phyloP scores from a whole-genome alignment of 2,797 vertebrate species.

The Pseudotriccus pelzelni region DNA sequence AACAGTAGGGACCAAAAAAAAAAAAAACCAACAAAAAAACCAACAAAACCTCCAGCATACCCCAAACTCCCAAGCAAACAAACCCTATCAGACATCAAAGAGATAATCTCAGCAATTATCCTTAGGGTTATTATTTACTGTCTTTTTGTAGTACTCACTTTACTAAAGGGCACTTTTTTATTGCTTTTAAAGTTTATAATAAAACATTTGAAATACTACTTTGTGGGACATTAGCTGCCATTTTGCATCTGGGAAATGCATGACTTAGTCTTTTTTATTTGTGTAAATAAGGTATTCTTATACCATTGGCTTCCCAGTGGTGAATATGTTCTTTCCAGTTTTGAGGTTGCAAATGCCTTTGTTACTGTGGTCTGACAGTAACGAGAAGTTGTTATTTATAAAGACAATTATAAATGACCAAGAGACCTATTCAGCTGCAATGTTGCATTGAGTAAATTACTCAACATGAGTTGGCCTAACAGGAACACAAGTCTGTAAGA shows the following conservation, averaged over 20 bases:
- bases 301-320: neutral
- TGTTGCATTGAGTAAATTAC: neutral
- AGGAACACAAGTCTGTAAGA: neutral
- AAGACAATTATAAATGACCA: conserved; percentile 7
- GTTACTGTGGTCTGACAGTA: neutral
- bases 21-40: fast-evolving
- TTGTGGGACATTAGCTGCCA: neutral
- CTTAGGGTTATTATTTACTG: neutral
- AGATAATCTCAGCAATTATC: neutral
- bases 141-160: neutral
- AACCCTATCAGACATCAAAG: neutral
- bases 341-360: neutral
- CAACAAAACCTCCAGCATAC: neutral
- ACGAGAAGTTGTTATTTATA: neutral
- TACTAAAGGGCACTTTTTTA: neutral
- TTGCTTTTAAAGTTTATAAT: neutral
- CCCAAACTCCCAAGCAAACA: neutral
- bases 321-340: neutral
- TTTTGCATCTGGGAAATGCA: neutral
- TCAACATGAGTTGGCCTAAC: neutral
- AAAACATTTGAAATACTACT: neutral
- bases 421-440: neutral
- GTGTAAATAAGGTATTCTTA: neutral
- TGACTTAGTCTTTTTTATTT: neutral
- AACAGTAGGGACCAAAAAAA: neutral